Evolutionary conservation across 2,113 vertebrate genomes (phyloP).

Genomic region (Crotalus viridis): DNA sequence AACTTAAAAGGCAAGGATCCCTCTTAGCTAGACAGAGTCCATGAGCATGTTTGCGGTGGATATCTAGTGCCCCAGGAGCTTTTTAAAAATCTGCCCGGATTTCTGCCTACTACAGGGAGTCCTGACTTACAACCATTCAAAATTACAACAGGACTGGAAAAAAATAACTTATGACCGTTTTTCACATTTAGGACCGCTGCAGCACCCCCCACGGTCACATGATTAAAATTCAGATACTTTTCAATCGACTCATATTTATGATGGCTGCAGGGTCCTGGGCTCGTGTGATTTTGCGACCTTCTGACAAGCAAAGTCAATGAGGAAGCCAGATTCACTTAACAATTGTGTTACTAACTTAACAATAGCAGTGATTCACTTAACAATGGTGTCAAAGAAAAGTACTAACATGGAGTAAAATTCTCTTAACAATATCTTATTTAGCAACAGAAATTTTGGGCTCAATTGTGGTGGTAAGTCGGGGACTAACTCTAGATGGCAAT

Average conservation of each 20-base stretch:
- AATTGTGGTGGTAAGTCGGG: not conserved
- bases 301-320: not conserved
- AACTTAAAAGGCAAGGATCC: not conserved
- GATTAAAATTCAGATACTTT: not conserved
- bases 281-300: not conserved
- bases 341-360: not conserved
- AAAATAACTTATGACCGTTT: not conserved
- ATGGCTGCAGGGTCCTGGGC: not conserved
- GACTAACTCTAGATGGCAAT: not conserved
- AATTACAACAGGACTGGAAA: not conserved
- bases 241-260: not conserved
- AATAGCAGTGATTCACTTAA: not conserved
- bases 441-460: no score
- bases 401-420: not conserved
- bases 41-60: not conserved
- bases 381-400: not conserved
- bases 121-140: not conserved
- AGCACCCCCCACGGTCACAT: not conserved
- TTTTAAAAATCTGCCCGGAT: not conserved
- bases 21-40: not conserved
- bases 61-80: not conserved
- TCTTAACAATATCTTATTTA: not conserved
- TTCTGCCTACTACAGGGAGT: not conserved
- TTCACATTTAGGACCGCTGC: not conserved
- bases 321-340: not conserved